Evolutionary conservation across 2,113 vertebrate species (phyloP), one percentile per base, ranked within the genome.

Genomic region (Corythornis cristatus): DNA sequence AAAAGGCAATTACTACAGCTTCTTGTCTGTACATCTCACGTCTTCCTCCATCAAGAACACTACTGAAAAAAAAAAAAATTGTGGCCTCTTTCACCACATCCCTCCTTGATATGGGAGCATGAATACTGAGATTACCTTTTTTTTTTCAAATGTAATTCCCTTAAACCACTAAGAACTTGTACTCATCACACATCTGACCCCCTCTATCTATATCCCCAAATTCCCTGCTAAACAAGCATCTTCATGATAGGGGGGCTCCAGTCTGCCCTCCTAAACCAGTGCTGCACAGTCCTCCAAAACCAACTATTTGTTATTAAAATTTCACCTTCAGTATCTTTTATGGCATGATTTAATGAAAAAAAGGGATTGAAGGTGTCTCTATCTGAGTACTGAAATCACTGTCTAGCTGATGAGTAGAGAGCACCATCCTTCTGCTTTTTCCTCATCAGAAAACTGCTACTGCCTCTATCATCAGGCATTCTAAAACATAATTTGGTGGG

Each of bases 291-390:
- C 40, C 54, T 54, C 35, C 58, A 65, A 61, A 85, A 23, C 14
- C 35, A 57, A 31, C 28, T 45, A 33, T 48, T 46, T 46, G 8
- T 5, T 19, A 8, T 12, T 71, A 26, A 35, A 62, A 86, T 43
- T 58, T 19, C 73, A 72, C 31, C 43, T 65, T 1, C 3, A 78
- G 42, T 48, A 8, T 0, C 8, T 74, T 68, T 81, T 65, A 18
- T 8, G 22, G 25, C 29, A 28, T 3, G 5, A 61, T 70, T 12
- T 33, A 60, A 64, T 11, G 48, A 23, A 51, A 46, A 35, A 71
- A 31, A 50, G 12, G 9, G 16, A 51, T 0, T 53, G 7, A 48
- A 50, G 26, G 37, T n/a, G 17, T 8, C 2, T 0, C 2, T 43
- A 65, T 28, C 12, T 2, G 3, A 66, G 9, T 37, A 66, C 26